Evolutionary conservation across 1,140 invertebrate genomes (phyloP).

Genomic region (Orchestia grillus): DNA sequence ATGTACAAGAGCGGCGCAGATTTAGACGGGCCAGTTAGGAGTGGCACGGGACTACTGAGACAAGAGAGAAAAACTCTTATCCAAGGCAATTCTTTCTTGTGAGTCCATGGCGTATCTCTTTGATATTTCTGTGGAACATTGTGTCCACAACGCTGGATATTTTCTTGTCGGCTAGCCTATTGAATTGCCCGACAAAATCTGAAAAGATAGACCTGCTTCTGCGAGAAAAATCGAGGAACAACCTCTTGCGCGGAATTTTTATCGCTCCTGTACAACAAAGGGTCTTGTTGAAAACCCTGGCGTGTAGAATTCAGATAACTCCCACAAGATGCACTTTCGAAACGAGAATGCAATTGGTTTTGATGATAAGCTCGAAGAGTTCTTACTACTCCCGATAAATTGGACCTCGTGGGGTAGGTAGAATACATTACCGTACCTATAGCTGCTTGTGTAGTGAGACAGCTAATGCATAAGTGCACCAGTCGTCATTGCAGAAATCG

Average conservation of each 20-base stretch:
- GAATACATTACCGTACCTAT: too few relatives aligned
- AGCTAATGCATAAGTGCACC: too few relatives aligned
- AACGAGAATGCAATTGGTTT: background rate
- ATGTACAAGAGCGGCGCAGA: background rate
- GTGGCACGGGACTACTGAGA: background rate
- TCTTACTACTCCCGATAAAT: background rate
- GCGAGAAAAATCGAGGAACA: background rate
- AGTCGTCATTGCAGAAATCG: too few relatives aligned
- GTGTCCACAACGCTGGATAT: background rate
- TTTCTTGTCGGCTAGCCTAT: background rate
- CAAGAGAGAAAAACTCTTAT: background rate
- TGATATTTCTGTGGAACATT: conserved; percentile 34
- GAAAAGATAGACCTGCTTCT: background rate
- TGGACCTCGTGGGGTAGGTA: background rate
- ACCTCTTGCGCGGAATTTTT: background rate
- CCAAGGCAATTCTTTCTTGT: background rate
- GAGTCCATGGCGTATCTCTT: conserved; percentile 5
- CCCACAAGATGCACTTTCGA: background rate
- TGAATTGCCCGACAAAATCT: conserved; percentile 35
- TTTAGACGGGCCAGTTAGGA: background rate
- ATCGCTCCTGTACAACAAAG: background rate
- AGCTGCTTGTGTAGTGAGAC: too few relatives aligned
- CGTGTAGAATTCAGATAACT: background rate
- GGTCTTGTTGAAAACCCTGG: background rate
- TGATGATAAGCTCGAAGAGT: background rate